These are phyloP conservation scores for Mesorhabditis spiculigera DNA, from an alignment of 2,888 invertebrate species.

Conservation along the genomic window DNA sequence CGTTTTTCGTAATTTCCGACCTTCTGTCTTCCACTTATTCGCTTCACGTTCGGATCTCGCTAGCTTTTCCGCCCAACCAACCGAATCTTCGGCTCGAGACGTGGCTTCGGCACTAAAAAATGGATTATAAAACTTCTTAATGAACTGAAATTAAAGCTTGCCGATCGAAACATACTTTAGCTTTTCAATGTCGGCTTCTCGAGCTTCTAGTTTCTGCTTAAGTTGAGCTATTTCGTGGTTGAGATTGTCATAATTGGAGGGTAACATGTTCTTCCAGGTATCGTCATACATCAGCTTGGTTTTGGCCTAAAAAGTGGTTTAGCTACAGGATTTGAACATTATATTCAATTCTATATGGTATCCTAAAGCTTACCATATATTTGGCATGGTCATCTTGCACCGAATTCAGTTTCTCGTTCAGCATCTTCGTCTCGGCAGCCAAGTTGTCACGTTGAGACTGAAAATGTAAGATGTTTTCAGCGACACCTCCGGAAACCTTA, in stretches of 20 bases:
- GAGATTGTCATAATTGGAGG: neutral
- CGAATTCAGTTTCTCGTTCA: neutral
- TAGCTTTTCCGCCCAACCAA: neutral
- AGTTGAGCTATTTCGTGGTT: neutral
- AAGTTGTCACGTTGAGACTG: neutral
- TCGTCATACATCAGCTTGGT: slow-evolving; percentile 3
- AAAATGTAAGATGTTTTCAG: neutral
- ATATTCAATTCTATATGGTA: neutral
- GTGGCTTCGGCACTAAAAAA: neutral
- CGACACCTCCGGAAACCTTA: neutral
- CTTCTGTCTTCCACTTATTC: neutral
- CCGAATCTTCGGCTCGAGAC: neutral
- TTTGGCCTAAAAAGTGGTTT: neutral
- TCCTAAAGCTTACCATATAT: neutral
- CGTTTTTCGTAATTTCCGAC: neutral
- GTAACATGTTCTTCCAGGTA: neutral
- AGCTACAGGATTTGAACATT: no score
- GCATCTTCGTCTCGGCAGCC: neutral
- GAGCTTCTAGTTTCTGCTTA: neutral
- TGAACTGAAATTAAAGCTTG: no score
- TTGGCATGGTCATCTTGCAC: neutral
- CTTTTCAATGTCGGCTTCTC: neutral
- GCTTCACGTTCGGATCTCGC: neutral
- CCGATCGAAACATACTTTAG: neutral
- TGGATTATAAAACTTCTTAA: neutral